Conservation (phyloP, 2,888 invertebrate species). For the Tipula vernalis region DNA sequence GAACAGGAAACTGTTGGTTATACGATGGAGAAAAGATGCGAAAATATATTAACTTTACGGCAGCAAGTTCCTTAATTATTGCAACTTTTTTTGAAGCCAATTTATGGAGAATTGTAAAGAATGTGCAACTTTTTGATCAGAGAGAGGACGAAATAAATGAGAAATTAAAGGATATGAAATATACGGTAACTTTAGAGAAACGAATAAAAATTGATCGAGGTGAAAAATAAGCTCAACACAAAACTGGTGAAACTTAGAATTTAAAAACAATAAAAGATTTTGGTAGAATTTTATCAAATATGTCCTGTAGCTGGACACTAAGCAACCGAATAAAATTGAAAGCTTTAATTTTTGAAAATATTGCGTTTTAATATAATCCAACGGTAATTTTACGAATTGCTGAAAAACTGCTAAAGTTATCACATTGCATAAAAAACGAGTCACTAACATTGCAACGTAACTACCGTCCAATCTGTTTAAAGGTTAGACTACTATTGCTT, state of each 20-base stretch:
- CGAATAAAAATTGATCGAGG: not conserved
- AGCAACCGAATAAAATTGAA: not conserved
- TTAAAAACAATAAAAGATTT: not conserved
- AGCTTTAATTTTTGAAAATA: not conserved
- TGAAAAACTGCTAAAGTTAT: no score
- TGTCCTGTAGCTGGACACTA: not conserved
- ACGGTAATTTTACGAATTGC: no score
- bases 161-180: not conserved
- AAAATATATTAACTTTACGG: conserved; percentile 39
- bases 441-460: no score
- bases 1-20: conserved; percentile 48
- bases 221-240: not conserved
- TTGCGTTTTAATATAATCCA: no score
- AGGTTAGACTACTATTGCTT: no score
- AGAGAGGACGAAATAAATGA: not conserved
- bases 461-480: no score
- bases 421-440: no score
- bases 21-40: conserved; percentile 43
- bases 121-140: not conserved
- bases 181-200: not conserved
- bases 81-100: not conserved
- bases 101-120: not conserved
- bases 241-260: not conserved
- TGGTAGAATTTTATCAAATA: not conserved
- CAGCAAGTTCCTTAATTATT: conserved; percentile 31